Evolutionary conservation across 2,797 vertebrate genomes (phyloP), one percentile per base, ranked within the genome.

Genomic region (Cynodonichthys magdalenae): DNA sequence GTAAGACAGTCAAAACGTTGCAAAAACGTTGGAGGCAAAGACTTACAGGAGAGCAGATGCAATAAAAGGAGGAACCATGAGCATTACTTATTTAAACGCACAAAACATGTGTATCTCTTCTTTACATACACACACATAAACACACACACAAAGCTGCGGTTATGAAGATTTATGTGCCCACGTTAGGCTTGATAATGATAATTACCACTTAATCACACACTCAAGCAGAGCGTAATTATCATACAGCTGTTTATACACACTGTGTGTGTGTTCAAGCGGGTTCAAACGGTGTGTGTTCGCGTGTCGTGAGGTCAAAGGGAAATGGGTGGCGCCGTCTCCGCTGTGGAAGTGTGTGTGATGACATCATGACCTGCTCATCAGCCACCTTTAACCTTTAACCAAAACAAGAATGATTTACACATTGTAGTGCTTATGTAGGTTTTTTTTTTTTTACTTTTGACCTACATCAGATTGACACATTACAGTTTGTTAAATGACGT

Each of bases 321-420:
- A 86, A 66, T 79, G 77, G 80, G 69, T 48, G 81, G 58, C 0
- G 45, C 71, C 77, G 36, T 28, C 72, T 48, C 57, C 41, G 27
- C 12, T 54, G 78, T 74, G 87, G 85, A 89, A 88, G 87, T 86
- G 82, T 89, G 83, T 79, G 74, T 82, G 77, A 82, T 84, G 85
- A 83, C 84, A 75, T 28, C 34, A 63, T 84, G 81, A 89, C 82
- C 87, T 71, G 48, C 31, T 29, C 54, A 64, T 64, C 66, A 66
- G 63, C 70, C 15, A 81, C 75, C 66, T 83, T 75, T 84, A 64
- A 86, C 78, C 75, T 80, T 55, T 44, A 50, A 31, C 27, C 57
- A 36, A 47, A 59, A 50, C 15, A 9, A 50, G 31, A 17, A 18
- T 56, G 19, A n/a, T 68, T 53, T 24, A 41, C 44, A 45, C 14